Percentiles rank a stretch among this genome's conserved stretches.
These are phyloP conservation scores for Macrobrachium rosenbergii DNA, from an alignment of 1,140 invertebrate species.

Conservation along the genomic window DNA sequence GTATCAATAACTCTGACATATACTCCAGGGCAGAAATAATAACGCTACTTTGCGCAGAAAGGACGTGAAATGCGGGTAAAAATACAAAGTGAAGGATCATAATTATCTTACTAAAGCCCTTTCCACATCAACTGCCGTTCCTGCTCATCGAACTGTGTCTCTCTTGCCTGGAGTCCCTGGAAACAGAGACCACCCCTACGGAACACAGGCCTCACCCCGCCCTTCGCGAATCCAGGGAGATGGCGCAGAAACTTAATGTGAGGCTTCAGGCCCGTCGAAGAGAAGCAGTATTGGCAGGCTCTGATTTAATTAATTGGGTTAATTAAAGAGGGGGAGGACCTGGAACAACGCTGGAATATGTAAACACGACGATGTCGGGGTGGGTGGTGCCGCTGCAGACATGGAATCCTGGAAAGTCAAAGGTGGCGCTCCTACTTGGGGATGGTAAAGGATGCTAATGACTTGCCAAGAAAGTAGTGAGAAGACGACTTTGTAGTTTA, in stretches of 20 bases:
- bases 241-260: slow-evolving; percentile 56
- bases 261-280: slow-evolving; percentile 34
- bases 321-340: slow-evolving; percentile 60
- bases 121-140: background rate
- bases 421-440: background rate
- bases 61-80: background rate
- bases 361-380: slow-evolving; percentile 47
- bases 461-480: background rate
- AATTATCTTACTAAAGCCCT: background rate
- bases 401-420: background rate
- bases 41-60: too few relatives aligned
- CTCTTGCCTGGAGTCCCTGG: background rate
- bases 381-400: slow-evolving; percentile 13
- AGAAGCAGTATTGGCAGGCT: slow-evolving; percentile 61
- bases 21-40: too few relatives aligned
- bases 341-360: slow-evolving; percentile 58
- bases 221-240: slow-evolving; percentile 45
- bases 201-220: slow-evolving; percentile 26
- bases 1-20: too few relatives aligned
- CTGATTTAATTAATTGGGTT: slow-evolving; percentile 64
- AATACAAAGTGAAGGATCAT: background rate
- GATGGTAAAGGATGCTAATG: background rate
- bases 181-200: slow-evolving; percentile 14
- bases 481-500: too few relatives aligned
- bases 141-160: background rate